A percentile compares a stretch with the other conserved stretches of the same genome.
phyloP scores from a whole-genome alignment of 2,113 vertebrate species.

The Seriola dumerili region DNA sequence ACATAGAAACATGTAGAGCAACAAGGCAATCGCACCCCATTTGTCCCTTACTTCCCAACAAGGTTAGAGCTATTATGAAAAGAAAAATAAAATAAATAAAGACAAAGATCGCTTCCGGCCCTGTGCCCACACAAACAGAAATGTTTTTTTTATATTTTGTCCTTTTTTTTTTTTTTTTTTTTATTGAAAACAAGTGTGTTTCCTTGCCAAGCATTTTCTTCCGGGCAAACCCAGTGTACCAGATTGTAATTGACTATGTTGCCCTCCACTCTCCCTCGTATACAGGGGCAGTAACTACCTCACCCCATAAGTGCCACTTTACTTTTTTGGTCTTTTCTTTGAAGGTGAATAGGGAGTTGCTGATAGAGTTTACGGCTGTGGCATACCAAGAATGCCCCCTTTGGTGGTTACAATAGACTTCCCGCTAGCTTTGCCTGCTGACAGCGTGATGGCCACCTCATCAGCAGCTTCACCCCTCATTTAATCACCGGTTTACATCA shows the following conservation, averaged over 20 bases:
- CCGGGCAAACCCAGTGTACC: conserved; percentile 24
- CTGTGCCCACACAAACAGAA: conserved; percentile 27
- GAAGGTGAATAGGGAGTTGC: not conserved
- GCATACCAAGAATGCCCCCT: not conserved
- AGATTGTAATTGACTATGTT: conserved; percentile 40
- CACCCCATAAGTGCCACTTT: not conserved
- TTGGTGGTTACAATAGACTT: not conserved
- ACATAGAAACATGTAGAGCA: conserved; percentile 64
- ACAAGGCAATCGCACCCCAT: conserved; percentile 59
- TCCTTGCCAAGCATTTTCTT: conserved; percentile 30
- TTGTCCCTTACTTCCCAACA: conserved; percentile 51
- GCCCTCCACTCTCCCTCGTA: conserved; percentile 20
- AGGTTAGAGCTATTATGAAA: conserved; percentile 47
- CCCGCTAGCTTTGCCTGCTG: not conserved
- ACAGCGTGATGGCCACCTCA: not conserved
- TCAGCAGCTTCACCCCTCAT: not conserved
- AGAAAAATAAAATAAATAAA: conserved; percentile 22
- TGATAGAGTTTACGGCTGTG: not conserved
- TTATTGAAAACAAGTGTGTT: conserved; percentile 45
- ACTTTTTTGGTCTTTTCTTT: not conserved
- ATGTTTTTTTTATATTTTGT: conserved; percentile 44
- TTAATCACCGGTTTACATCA: not conserved
- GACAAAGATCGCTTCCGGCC: conserved; percentile 29
- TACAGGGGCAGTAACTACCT: not conserved
- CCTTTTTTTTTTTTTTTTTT: conserved; percentile 32